A percentile compares a stretch with the other conserved stretches of the same genome.
Evolutionary conservation across 2,113 vertebrate genomes (phyloP).

Genomic region (Chloebia gouldiae): DNA sequence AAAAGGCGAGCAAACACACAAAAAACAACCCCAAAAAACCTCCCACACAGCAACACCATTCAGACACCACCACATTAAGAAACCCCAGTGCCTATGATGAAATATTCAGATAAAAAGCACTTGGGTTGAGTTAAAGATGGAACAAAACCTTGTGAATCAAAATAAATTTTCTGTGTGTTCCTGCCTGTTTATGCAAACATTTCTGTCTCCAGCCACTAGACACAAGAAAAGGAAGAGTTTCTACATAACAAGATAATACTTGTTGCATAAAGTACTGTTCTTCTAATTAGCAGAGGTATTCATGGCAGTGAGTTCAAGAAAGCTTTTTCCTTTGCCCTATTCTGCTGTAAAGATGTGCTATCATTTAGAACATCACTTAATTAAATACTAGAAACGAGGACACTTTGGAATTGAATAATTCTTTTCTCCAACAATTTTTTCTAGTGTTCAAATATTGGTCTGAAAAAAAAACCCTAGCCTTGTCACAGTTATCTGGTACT

Average conservation of each 20-base stretch:
- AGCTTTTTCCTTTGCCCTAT: background rate
- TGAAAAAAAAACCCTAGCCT: background rate
- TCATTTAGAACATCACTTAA: slow-evolving; percentile 63
- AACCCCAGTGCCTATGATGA: background rate
- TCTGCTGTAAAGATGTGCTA: slow-evolving; percentile 44
- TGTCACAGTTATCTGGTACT: slow-evolving; percentile 28
- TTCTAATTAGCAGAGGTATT: slow-evolving; percentile 57
- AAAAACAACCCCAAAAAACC: background rate
- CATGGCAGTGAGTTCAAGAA: background rate
- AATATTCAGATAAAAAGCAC: background rate
- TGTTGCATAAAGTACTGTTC: background rate
- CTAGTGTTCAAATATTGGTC: slow-evolving; percentile 39
- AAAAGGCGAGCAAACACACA: background rate
- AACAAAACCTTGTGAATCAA: background rate
- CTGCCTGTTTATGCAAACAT: background rate
- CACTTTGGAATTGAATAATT: slow-evolving; percentile 56
- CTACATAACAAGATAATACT: slow-evolving; percentile 9
- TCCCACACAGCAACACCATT: background rate
- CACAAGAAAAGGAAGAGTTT: slow-evolving; percentile 23
- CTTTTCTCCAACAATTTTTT: slow-evolving; percentile 42
- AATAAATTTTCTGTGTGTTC: background rate
- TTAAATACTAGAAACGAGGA: slow-evolving; percentile 58
- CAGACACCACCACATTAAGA: accelerated
- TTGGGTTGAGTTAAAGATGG: background rate
- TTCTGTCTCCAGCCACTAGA: background rate